Evolutionary conservation across 2,797 vertebrate genomes (phyloP), one percentile per base, ranked within the genome.

Genomic region (Myotis planiceps): DNA sequence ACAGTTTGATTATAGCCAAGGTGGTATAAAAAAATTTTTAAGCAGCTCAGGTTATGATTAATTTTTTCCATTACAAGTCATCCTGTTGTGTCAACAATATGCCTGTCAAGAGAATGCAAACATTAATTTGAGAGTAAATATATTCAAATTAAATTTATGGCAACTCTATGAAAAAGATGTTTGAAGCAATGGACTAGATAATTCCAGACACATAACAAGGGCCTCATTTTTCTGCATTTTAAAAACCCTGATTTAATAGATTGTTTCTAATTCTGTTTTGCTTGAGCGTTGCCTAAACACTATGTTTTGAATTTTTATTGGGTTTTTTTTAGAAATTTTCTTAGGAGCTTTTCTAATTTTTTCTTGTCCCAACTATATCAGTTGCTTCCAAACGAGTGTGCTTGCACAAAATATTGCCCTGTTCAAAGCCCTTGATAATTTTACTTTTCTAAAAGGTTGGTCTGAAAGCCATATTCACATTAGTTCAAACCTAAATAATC

Each of bases 291-390:
- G 21, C 68, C n/a, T 80, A 58, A 74, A 86, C 25, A 42, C 42
- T 37, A 23, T 25, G 80, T 69, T 94, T 94, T 84, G 84, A 85
- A 87, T 18, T 88, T 88, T n/a, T 83, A 27, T 87, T 88, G 29
- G 37, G 29, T 68, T 5, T 81, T 80, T 78, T 29, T 81, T 76
- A 71, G 60, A 19, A 18, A n/a, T 53, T 82, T 29, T 6, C 55
- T 79, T 86, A 34, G 29, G 93, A 79, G 34, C 32, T 5, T 69
- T 42, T 74, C 16, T 89, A 58, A 82, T 76, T 42, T 92, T 80
- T 34, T 83, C 45, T 90, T 71, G 76, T 18, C 58, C 60, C 45
- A 79, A 42, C 58, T 7, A 2, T 8, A 8, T 4, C 14, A 21
- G 27, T 78, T 81, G 71, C 68, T 94, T 86, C 55, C 71, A 94